Evolutionary conservation across 2,888 invertebrate genomes (phyloP), one percentile per base, ranked within the genome.

Genomic region (Pristionchus entomophagus): DNA sequence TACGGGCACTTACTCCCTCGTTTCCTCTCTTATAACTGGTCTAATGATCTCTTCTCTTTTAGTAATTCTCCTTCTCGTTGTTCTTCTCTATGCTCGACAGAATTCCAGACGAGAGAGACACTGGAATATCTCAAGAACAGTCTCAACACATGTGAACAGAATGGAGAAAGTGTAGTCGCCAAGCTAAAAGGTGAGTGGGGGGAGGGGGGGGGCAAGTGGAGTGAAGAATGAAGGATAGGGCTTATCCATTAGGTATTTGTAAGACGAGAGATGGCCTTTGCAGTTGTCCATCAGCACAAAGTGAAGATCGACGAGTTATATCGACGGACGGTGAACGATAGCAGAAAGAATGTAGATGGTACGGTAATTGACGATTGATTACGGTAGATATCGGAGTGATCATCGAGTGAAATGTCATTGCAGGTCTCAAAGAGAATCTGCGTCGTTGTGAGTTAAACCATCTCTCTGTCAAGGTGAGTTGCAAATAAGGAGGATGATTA

Each of bases 221-320:
- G 22, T 12, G 77, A 77, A 8, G 26, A 26, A 45, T 73, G 5
- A 14, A 10, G 26, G 41, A 73, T 5, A n/a, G 22, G n/a, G n/a
- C 1, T 38, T 22, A 69, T 35, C 19, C 29, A 2, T 35, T 22
- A 38, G 38, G 8, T 69, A 5, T 4, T 29, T 10, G 32, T 65
- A 35, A 1, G 3, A 35, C 29, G 19, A 49, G n/a, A n/a, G n/a
- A n/a, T n/a, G n/a, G n/a, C n/a, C 1, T n/a, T 65, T 85, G 29
- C 51, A 85, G 85, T 85, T 41, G 77, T 85, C 35, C 59, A 85
- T 35, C 35, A 85, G n/a, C 73, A 69, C 29, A 85, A 85, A 38
- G 14, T 59, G 77, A 73, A 77, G 73, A 85, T 85, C 19, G 56
- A 73, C 22, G 85, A 85, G 14, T 41, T 85, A 53, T 85, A 77